These are phyloP conservation scores for Pantelozetes paolii DNA, from an alignment of 2,888 invertebrate genomes.

Conservation along the genomic window DNA sequence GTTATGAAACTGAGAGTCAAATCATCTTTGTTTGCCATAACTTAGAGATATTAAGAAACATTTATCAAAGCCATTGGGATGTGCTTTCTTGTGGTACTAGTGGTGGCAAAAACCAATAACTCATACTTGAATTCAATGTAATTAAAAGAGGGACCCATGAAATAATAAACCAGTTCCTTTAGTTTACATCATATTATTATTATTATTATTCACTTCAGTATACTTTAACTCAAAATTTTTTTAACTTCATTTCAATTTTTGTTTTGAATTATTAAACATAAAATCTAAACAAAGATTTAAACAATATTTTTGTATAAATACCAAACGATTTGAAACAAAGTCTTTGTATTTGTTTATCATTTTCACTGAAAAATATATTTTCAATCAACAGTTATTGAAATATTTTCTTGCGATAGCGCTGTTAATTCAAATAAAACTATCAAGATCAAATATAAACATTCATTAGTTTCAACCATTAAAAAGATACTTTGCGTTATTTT, in stretches of 20 bases:
- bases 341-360: too few relatives aligned
- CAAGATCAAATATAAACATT: too few relatives aligned
- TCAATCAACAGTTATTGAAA: too few relatives aligned
- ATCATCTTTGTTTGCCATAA: not conserved
- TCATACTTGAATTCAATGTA: not conserved
- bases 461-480: too few relatives aligned
- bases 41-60: not conserved
- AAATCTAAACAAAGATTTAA: too few relatives aligned
- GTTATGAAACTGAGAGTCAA: not conserved
- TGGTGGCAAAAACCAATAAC: not conserved
- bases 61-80: constrained; percentile 2
- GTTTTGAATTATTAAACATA: not conserved
- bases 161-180: constrained; percentile 8
- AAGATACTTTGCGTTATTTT: too few relatives aligned
- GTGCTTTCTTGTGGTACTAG: not conserved
- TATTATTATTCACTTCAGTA: not conserved
- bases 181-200: not conserved
- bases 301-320: too few relatives aligned
- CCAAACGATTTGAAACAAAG: too few relatives aligned
- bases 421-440: too few relatives aligned
- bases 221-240: not conserved
- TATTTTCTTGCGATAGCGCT: too few relatives aligned
- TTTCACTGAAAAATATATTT: too few relatives aligned
- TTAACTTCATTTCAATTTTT: not conserved
- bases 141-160: not conserved